Conservation (phyloP, 1,140 invertebrate genomes). For the Dysdera silvatica region DNA sequence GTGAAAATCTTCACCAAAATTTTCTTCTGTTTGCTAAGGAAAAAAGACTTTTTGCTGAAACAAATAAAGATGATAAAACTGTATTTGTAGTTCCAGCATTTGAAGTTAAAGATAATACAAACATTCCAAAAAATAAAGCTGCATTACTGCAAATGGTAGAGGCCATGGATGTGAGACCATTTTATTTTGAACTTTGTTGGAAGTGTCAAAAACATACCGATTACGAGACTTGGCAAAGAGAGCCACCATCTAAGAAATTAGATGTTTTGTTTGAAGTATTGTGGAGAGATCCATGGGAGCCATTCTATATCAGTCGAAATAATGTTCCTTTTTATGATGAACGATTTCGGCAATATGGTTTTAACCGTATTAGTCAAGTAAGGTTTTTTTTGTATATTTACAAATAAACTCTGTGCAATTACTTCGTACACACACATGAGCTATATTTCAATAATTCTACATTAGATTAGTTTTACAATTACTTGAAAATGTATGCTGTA, state of each 20-base stretch:
- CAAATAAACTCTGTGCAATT: too few relatives aligned
- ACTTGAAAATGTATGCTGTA: too few relatives aligned
- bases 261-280: conserved; percentile 45
- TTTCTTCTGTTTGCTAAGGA: conserved; percentile 44
- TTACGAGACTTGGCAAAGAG: conserved; percentile 52
- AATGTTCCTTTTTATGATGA: conserved; percentile 54
- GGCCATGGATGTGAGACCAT: conserved; percentile 47
- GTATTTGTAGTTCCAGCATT: conserved; percentile 56
- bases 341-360: conserved; percentile 56
- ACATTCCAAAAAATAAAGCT: conserved; percentile 45
- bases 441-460: too few relatives aligned
- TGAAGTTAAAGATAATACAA: conserved; percentile 42
- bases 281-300: conserved; percentile 55
- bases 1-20: conserved; percentile 41
- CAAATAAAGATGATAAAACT: conserved; percentile 40
- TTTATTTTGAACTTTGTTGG: conserved; percentile 52
- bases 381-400: background rate
- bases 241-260: conserved; percentile 34
- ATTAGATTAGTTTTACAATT: too few relatives aligned
- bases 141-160: conserved; percentile 46
- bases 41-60: conserved; percentile 33
- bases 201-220: conserved; percentile 54
- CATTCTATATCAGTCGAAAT: conserved; percentile 52
- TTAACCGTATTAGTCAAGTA: conserved; percentile 57
- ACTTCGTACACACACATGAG: too few relatives aligned